Evolutionary conservation across 53 echinoderm and acorn worm species (phyloP).

Genomic region (Echinometra lucunter): DNA sequence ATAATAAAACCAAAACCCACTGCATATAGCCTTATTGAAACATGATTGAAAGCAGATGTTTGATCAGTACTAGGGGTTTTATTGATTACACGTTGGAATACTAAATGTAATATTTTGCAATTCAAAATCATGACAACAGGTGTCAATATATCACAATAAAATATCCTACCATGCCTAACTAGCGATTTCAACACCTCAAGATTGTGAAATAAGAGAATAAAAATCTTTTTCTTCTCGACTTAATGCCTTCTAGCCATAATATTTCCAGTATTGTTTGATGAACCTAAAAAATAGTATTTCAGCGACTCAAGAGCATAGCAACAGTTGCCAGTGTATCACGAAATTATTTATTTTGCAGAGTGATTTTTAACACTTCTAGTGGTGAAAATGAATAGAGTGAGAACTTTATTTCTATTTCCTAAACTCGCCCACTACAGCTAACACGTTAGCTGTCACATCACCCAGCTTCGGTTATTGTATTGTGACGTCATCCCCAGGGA

Average conservation of each 20-base stretch:
- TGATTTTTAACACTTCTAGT: background rate
- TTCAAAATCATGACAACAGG: background rate
- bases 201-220: too few species aligned
- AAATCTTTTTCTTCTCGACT: too few species aligned
- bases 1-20: too few species aligned
- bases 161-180: too few species aligned
- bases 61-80: too few species aligned
- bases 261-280: too few species aligned
- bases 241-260: too few species aligned
- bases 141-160: background rate
- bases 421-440: background rate
- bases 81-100: too few species aligned
- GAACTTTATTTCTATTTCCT: slow-evolving; percentile 33
- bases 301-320: background rate
- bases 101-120: background rate
- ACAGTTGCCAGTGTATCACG: background rate
- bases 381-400: background rate
- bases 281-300: background rate
- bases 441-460: background rate
- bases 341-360: background rate
- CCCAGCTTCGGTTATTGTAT: background rate
- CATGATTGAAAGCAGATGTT: too few species aligned
- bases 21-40: too few species aligned
- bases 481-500: slow-evolving; percentile 40
- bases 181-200: too few species aligned